A percentile compares a stretch with the other conserved stretches of the same genome.
phyloP scores from a whole-genome alignment of 2,888 invertebrate species.

The Molorchus minor region DNA sequence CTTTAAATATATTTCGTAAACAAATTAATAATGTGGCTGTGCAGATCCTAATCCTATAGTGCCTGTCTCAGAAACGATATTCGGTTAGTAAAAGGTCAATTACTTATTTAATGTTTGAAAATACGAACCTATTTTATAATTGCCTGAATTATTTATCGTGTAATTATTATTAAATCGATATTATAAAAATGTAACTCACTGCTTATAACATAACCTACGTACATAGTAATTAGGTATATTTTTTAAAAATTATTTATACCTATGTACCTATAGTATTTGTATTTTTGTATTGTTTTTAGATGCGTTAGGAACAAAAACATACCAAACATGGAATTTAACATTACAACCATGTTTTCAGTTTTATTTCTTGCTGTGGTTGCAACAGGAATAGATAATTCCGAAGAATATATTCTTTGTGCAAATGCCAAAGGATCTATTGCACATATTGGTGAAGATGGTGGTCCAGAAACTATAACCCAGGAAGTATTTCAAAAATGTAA shows the following conservation, averaged over 20 bases:
- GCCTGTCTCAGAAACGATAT: slow-evolving; percentile 20
- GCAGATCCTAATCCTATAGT: slow-evolving; percentile 21
- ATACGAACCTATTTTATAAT: background rate
- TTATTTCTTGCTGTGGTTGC: slow-evolving; percentile 17
- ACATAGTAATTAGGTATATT: background rate
- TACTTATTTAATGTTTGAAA: too few relatives aligned
- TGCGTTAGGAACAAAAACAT: slow-evolving; percentile 9
- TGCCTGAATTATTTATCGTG: background rate
- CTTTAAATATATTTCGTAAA: slow-evolving; percentile 16
- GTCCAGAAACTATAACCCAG: slow-evolving; percentile 51
- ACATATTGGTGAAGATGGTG: slow-evolving; percentile 52
- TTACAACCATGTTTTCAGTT: slow-evolving; percentile 6
- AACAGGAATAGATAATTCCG: slow-evolving; percentile 26
- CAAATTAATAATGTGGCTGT: slow-evolving; percentile 25
- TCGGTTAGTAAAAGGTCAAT: slow-evolving; percentile 3
- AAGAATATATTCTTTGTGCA: slow-evolving; percentile 52
- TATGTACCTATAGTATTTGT: background rate
- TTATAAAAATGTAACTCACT: too few relatives aligned
- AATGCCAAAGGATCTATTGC: slow-evolving; percentile 49
- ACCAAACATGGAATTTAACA: slow-evolving; percentile 12
- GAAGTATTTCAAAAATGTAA: slow-evolving; percentile 63
- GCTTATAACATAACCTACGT: too few relatives aligned
- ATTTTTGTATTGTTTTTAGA: slow-evolving; percentile 5
- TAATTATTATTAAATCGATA: background rate
- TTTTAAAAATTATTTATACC: too few relatives aligned